Evolutionary conservation across 2,113 vertebrate genomes (phyloP).

Genomic region (Leptobrachium leishanense): DNA sequence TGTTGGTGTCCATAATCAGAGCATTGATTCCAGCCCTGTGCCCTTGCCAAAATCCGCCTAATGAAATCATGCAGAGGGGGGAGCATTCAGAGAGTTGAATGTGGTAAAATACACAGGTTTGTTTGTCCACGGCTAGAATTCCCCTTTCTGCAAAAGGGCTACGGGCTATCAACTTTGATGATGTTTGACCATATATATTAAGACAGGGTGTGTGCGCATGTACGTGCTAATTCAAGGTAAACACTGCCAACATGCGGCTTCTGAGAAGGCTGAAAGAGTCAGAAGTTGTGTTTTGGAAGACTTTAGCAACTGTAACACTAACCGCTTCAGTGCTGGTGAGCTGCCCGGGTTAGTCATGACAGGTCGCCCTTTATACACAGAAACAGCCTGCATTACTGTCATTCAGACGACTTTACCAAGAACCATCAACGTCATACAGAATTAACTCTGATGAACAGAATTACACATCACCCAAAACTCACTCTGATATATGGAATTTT

Average conservation of each 20-base stretch:
- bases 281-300: background rate
- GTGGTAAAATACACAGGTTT: slow-evolving; percentile 46
- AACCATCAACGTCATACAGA: too few species aligned
- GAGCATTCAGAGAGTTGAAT: slow-evolving; percentile 37
- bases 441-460: too few species aligned
- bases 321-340: background rate
- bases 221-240: slow-evolving; percentile 38
- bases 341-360: background rate
- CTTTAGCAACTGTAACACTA: background rate
- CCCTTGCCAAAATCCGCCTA: slow-evolving; percentile 35
- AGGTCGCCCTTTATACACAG: background rate
- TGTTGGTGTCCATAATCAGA: slow-evolving; percentile 42
- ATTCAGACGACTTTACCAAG: too few species aligned
- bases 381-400: too few species aligned
- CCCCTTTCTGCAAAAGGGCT: slow-evolving; percentile 29
- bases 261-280: background rate
- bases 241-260: slow-evolving; percentile 19
- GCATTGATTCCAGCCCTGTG: slow-evolving; percentile 35
- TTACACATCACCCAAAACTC: too few species aligned
- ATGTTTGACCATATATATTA: slow-evolving; percentile 43
- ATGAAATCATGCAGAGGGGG: slow-evolving; percentile 40
- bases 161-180: slow-evolving; percentile 37
- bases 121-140: slow-evolving; percentile 36
- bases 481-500: too few species aligned
- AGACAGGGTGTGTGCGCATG: slow-evolving; percentile 31